These are phyloP conservation scores for Electrophaes corylata DNA, from an alignment of 2,888 invertebrate species.

Conservation along the genomic window DNA sequence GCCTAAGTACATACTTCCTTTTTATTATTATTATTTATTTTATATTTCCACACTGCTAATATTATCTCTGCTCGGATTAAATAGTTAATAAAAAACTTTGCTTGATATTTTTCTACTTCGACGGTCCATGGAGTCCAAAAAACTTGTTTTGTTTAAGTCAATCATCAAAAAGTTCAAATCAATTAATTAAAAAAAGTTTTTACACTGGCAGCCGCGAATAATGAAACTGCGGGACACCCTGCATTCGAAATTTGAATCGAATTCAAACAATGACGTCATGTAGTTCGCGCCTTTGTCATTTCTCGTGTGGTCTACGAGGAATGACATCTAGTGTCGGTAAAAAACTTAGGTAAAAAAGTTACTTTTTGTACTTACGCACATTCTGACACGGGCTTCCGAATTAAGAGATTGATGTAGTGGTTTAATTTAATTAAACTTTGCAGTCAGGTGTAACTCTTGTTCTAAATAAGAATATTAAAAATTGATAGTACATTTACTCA, in stretches of 20 bases:
- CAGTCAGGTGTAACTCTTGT: slow-evolving; percentile 33
- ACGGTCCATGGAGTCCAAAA: slow-evolving; percentile 17
- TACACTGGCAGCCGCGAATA: slow-evolving; percentile 77
- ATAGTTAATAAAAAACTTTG: too few species aligned
- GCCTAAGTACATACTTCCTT: too few species aligned
- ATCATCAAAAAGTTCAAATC: slow-evolving; percentile 59
- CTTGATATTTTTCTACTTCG: background rate
- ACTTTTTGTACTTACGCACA: slow-evolving; percentile 52
- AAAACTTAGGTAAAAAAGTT: slow-evolving; percentile 55
- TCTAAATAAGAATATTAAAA: too few species aligned
- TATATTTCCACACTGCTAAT: too few species aligned
- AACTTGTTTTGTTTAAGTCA: slow-evolving; percentile 45
- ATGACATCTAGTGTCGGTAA: slow-evolving; percentile 73
- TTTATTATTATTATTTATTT: too few species aligned
- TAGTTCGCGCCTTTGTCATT: slow-evolving; percentile 69
- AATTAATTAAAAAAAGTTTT: slow-evolving; percentile 68
- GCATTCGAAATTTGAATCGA: slow-evolving; percentile 75
- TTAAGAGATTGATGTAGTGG: slow-evolving; percentile 48
- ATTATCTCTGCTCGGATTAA: too few species aligned
- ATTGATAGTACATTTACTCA: too few species aligned
- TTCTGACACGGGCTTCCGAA: slow-evolving; percentile 70
- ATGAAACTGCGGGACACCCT: slow-evolving; percentile 73
- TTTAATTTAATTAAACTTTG: slow-evolving; percentile 3
- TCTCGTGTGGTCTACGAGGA: slow-evolving; percentile 53
- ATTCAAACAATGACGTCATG: slow-evolving; percentile 74